Conservation (phyloP, 2,797 vertebrate species). For the Halcyon leucocephala region DNA sequence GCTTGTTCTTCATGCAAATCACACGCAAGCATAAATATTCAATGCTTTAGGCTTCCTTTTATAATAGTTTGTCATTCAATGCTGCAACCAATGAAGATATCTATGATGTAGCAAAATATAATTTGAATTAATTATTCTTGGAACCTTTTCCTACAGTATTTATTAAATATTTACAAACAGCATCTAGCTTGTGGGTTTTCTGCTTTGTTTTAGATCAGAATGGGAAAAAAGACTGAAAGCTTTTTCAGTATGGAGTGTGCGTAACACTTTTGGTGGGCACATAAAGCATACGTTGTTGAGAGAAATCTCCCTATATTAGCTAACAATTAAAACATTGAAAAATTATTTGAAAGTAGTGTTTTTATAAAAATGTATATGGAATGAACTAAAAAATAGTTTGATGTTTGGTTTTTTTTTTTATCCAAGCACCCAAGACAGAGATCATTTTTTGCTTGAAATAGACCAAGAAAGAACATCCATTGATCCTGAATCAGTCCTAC, state of each 20-base stretch:
- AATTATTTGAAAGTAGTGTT: neutral
- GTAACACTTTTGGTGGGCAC: neutral
- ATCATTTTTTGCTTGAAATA: neutral
- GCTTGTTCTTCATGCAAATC: slow-evolving; percentile 14
- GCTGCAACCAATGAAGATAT: neutral
- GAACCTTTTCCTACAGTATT: slow-evolving; percentile 8
- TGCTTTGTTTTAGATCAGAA: neutral
- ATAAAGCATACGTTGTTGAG: neutral
- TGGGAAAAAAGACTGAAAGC: neutral
- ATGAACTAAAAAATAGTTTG: neutral
- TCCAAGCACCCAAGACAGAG: neutral
- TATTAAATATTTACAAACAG: slow-evolving; percentile 44
- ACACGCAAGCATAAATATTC: slow-evolving; percentile 25
- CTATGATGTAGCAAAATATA: neutral
- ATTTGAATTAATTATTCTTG: slow-evolving; percentile 28
- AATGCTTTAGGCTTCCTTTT: neutral
- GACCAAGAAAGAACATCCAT: neutral
- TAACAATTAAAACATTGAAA: neutral
- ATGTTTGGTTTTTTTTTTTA: neutral
- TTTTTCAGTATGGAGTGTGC: neutral
- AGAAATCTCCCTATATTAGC: neutral
- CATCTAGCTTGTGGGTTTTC: neutral
- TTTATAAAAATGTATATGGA: neutral
- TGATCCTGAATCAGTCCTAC: neutral
- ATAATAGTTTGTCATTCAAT: neutral